Evolutionary conservation across 2,797 vertebrate genomes (phyloP), one percentile per base, ranked within the genome.

Genomic region (Sebastes melanostomus): DNA sequence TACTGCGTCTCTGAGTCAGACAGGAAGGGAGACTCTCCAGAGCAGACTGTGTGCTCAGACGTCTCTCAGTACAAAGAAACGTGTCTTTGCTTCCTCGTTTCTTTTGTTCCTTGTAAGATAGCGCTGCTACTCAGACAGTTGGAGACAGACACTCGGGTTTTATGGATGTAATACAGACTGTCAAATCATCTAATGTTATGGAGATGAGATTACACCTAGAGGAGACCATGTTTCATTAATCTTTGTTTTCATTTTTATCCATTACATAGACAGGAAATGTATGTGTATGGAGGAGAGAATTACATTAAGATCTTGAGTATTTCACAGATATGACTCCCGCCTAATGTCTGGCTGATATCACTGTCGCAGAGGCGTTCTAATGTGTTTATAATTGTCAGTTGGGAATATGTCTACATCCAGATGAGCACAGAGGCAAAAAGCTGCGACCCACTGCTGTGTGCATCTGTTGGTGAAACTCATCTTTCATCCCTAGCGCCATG

Each of bases 1-100:
- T 29, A 66, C 71, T 68, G 60, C 16, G 6, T 72, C 18, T 59
- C 50, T 62, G 77, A 80, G 61, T 63, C 81, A 84, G 63, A 77
- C 83, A 75, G 88, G 84, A 87, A 89, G 77, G n/a, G 70, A 84
- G 87, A 77, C 54, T 86, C 54, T 86, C 12, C 32, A 62, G 65
- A 82, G 62, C 69, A 52, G 54, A 75, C 59, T 29, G 58, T 78
- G 25, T 60, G 66, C 32, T 73, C 80, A 83, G 69, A 77, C 4
- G 6, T 68, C 59, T 77, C 29, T 30, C 22, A 58, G 71, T 16
- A 32, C 58, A 22, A 72, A 80, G 11, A 78, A 24, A 36, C 2
- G 9, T 72, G 63, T 65, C 27, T 68, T 6, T 62, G 72, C 73
- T 76, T 81, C 25, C 77, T 81, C 72, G 71, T 85, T 81, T 83